A percentile compares a stretch with the other conserved stretches of the same genome.
Evolutionary conservation across 35 echinoderm and acorn worm species (phyloP).

Genomic region (Patiria miniata): DNA sequence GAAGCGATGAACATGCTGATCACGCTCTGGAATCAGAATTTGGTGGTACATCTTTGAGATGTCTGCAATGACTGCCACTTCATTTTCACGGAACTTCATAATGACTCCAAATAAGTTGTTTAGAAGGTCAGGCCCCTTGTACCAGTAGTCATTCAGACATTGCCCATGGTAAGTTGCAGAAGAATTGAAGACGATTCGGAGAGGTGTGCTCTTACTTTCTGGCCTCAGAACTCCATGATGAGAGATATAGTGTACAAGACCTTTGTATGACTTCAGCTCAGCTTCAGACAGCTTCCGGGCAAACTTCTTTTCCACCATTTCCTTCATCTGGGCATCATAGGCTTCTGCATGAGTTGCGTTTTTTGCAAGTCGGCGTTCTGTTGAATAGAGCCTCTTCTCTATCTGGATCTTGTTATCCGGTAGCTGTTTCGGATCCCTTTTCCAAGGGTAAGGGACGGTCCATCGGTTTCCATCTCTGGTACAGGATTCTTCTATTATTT

Average conservation of each 20-base stretch:
- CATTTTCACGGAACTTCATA: conserved; percentile 57
- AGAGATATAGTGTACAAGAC: conserved; percentile 66
- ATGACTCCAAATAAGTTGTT: conserved; percentile 71
- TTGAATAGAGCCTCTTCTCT: conserved; percentile 52
- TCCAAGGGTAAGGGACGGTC: conserved; percentile 73
- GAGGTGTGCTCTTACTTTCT: conserved; percentile 72
- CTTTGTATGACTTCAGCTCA: conserved; percentile 41
- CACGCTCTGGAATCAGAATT: conserved; percentile 64
- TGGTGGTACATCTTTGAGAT: conserved; percentile 83
- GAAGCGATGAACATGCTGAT: conserved; percentile 81
- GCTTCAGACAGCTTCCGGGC: conserved; percentile 67
- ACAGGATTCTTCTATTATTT: conserved; percentile 50
- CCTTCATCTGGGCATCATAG: conserved; percentile 68
- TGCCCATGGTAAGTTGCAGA: conserved; percentile 57
- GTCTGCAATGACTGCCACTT: conserved; percentile 55
- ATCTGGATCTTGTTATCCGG: conserved; percentile 68
- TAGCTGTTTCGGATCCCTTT: conserved; percentile 56
- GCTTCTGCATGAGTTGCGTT: conserved; percentile 60
- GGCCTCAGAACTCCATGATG: conserved; percentile 65
- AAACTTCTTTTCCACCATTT: conserved; percentile 80
- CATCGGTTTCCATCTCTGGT: conserved; percentile 67
- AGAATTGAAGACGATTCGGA: conserved; percentile 73
- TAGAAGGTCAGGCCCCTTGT: conserved; percentile 61
- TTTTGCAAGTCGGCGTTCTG: conserved; percentile 55
- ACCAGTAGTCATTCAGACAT: conserved; percentile 75